Conservation (phyloP, 1,140 invertebrate genomes). For the Oryctes rhinoceros region DNA sequence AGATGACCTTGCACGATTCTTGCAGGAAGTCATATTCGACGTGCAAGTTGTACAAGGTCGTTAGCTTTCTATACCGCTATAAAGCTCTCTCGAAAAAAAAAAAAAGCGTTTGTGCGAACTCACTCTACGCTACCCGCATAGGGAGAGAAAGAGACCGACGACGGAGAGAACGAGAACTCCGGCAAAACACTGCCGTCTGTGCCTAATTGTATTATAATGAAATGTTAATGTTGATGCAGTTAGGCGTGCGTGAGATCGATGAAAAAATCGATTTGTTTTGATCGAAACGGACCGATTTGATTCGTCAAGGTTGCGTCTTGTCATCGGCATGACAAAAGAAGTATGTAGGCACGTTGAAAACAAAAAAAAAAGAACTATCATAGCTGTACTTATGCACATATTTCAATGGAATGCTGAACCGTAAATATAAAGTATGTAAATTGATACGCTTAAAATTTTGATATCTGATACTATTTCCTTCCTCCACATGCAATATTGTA, state of each 20-base stretch:
- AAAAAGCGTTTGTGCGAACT: neutral
- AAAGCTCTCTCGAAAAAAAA: slow-evolving; percentile 16
- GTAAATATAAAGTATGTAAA: too few relatives aligned
- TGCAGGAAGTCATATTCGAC: slow-evolving; percentile 30
- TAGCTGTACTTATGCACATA: too few relatives aligned
- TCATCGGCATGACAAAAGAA: neutral
- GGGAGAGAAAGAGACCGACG: neutral
- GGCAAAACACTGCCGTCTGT: neutral
- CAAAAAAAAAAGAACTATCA: too few relatives aligned
- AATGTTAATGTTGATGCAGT: slow-evolving; percentile 20
- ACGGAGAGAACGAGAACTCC: neutral
- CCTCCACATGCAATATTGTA: too few relatives aligned
- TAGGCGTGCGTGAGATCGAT: slow-evolving; percentile 17
- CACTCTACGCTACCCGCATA: neutral
- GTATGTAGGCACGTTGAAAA: neutral
- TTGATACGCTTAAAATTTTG: too few relatives aligned
- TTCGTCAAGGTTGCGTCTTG: neutral
- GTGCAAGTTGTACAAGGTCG: slow-evolving; percentile 26
- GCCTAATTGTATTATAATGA: slow-evolving; percentile 25
- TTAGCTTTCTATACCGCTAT: slow-evolving; percentile 35
- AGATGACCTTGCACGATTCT: slow-evolving; percentile 18
- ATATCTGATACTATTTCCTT: too few relatives aligned
- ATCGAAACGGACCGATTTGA: slow-evolving; percentile 1
- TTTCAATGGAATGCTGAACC: too few relatives aligned
- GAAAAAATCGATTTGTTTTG: slow-evolving; percentile 23